Evolutionary conservation across 2,797 vertebrate species (phyloP).

Genomic region (Coccyzus lansbergi): DNA sequence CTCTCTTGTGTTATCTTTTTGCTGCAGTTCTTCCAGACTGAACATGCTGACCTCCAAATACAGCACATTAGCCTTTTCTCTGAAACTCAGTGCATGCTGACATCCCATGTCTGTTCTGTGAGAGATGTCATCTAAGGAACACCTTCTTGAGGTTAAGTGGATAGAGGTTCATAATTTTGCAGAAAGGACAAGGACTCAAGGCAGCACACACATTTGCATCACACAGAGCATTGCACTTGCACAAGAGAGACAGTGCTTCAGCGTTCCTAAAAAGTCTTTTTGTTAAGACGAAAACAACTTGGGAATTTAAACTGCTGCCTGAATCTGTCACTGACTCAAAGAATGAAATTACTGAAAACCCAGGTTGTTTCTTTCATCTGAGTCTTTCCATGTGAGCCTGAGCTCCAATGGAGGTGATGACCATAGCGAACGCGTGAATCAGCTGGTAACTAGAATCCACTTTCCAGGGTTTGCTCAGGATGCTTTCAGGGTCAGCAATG

Average conservation of each 20-base stretch:
- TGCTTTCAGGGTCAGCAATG: neutral
- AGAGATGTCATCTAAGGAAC: neutral
- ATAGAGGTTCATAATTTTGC: neutral
- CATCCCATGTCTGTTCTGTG: neutral
- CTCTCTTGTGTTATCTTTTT: neutral
- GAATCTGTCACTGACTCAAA: neutral
- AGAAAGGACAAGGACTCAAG: neutral
- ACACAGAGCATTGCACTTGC: neutral
- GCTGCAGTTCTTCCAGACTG: neutral
- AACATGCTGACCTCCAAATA: neutral
- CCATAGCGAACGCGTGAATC: neutral
- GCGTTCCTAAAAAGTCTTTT: neutral
- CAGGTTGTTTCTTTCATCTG: neutral
- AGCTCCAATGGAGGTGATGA: slow-evolving; percentile 35
- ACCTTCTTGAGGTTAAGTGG: neutral
- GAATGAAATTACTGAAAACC: neutral
- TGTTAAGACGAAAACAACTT: neutral
- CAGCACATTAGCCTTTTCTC: neutral
- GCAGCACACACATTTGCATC: neutral
- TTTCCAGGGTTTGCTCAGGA: neutral
- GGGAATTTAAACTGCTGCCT: neutral
- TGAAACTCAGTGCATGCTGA: neutral
- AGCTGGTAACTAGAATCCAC: neutral
- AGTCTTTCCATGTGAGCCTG: slow-evolving; percentile 17
- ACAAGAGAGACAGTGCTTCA: neutral